Evolutionary conservation across 2,113 vertebrate species (phyloP).

Genomic region (Lycaon pictus): DNA sequence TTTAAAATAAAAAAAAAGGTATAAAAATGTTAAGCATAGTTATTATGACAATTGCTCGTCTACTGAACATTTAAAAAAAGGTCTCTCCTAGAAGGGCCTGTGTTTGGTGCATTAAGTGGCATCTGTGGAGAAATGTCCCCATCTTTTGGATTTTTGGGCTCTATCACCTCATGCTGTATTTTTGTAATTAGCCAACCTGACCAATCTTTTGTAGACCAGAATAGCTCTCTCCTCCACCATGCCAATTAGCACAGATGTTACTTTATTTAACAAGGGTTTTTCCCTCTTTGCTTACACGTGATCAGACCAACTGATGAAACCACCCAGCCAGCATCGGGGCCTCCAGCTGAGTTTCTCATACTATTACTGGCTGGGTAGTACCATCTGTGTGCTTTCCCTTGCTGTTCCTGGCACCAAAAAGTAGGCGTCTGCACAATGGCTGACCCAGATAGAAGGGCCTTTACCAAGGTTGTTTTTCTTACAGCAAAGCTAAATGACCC

Average conservation of each 20-base stretch:
- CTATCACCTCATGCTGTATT: background rate
- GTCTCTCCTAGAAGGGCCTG: background rate
- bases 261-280: background rate
- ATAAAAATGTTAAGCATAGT: background rate
- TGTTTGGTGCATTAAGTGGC: background rate
- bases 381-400: background rate
- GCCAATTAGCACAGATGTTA: background rate
- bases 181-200: constrained; percentile 1
- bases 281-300: background rate
- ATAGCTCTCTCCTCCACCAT: background rate
- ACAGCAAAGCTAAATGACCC: background rate
- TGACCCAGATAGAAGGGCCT: background rate
- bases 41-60: background rate
- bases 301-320: background rate
- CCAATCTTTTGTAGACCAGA: background rate
- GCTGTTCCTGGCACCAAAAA: constrained; percentile 5
- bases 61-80: background rate
- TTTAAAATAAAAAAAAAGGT: background rate
- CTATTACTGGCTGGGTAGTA: background rate
- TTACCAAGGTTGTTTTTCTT: background rate
- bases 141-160: background rate
- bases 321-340: background rate
- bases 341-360: background rate
- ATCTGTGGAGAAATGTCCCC: background rate
- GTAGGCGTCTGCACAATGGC: background rate